Evolutionary conservation across 2,888 invertebrate species (phyloP).

Genomic region (Eubasilissa splendida): DNA sequence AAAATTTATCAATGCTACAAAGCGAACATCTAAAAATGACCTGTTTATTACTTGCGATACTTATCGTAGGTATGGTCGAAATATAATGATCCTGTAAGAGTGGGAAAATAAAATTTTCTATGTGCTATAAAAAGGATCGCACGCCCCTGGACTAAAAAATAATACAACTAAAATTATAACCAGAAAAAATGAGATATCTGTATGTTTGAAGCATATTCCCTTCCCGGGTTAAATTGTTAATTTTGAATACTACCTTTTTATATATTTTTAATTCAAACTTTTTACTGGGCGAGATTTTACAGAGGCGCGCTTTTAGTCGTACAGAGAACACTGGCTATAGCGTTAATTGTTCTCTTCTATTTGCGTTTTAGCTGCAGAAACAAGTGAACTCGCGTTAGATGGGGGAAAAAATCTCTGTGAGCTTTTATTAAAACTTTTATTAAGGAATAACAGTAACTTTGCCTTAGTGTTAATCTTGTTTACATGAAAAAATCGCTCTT

Average conservation of each 20-base stretch:
- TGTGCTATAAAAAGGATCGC: too few species aligned
- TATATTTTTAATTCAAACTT: neutral
- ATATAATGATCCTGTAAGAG: too few species aligned
- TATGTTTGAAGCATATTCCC: too few species aligned
- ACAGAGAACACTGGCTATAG: neutral
- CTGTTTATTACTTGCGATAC: too few species aligned
- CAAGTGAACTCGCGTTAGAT: slow-evolving; percentile 10
- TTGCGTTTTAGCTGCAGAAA: neutral
- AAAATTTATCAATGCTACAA: too few species aligned
- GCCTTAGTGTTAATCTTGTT: slow-evolving; percentile 54
- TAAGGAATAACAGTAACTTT: slow-evolving; percentile 53
- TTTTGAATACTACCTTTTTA: neutral
- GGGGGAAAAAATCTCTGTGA: slow-evolving; percentile 20
- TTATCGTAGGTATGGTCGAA: too few species aligned
- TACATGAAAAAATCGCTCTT: slow-evolving; percentile 26
- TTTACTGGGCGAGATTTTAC: neutral
- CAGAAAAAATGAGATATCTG: too few species aligned
- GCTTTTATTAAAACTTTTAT: slow-evolving; percentile 57
- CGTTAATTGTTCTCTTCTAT: neutral
- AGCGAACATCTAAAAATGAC: too few species aligned
- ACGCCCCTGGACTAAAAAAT: too few species aligned
- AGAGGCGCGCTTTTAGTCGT: neutral
- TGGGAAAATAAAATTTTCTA: too few species aligned
- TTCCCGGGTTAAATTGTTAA: too few species aligned
- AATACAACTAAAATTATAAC: too few species aligned